A percentile compares a stretch with the other conserved stretches of the same genome.
Evolutionary conservation across 2,888 invertebrate species (phyloP).

Genomic region (Imbricaverruca yamaguchii): DNA sequence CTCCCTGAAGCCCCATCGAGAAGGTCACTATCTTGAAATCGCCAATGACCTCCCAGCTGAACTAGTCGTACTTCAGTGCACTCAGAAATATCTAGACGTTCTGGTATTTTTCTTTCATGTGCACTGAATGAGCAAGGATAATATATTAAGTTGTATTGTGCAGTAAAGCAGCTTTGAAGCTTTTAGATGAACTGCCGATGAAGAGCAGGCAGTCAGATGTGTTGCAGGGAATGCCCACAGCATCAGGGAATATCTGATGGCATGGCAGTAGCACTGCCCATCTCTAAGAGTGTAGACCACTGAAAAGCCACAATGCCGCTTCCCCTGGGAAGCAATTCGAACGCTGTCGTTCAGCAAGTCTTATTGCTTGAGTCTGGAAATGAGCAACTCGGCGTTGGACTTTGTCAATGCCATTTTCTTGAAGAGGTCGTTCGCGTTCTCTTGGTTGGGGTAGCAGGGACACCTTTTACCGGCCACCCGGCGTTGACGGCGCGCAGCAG

Average conservation of each 20-base stretch:
- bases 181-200: neutral
- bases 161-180: slow-evolving; percentile 30
- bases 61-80: slow-evolving; percentile 28
- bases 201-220: no score
- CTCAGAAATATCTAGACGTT: slow-evolving; percentile 35
- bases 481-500: no score
- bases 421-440: neutral
- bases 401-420: no score
- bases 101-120: slow-evolving; percentile 37
- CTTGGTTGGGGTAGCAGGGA: slow-evolving; percentile 15
- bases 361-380: no score
- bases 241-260: neutral
- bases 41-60: slow-evolving; percentile 34
- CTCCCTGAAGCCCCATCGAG: neutral
- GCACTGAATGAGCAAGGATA: slow-evolving; percentile 37
- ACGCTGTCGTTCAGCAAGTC: no score
- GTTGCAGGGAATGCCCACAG: neutral
- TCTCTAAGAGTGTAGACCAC: slow-evolving; percentile 2
- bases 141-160: slow-evolving; percentile 36
- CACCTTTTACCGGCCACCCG: no score
- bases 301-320: neutral
- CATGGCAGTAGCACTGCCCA: slow-evolving; percentile 13
- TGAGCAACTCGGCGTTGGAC: no score
- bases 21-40: slow-evolving; percentile 33
- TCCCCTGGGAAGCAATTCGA: neutral